Percentiles rank a stretch among this genome's conserved stretches.
These are phyloP conservation scores for Cyphomyrus discorhynchus DNA, from an alignment of 2,113 vertebrate genomes.

Conservation along the genomic window DNA sequence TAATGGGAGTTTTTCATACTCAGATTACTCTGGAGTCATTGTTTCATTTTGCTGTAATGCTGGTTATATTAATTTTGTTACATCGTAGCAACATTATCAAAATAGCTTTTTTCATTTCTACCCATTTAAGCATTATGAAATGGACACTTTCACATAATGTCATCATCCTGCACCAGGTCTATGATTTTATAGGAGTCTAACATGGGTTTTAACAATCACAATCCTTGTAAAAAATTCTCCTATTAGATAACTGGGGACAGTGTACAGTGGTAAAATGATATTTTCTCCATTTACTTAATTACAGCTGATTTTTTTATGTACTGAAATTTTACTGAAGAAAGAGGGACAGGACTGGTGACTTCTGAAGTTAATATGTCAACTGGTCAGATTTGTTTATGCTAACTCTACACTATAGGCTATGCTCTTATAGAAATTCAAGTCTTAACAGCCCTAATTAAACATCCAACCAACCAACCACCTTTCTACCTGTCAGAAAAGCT, in stretches of 20 bases:
- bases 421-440: neutral
- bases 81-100: neutral
- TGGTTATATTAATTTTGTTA: neutral
- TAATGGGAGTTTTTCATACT: neutral
- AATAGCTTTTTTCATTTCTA: neutral
- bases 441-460: neutral
- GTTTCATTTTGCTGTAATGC: neutral
- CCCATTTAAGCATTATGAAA: neutral
- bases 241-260: neutral
- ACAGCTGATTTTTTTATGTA: neutral
- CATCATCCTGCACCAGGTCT: neutral
- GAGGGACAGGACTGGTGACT: neutral
- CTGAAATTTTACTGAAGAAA: neutral
- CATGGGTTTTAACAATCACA: neutral
- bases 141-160: neutral
- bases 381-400: neutral
- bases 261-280: neutral
- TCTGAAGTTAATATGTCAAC: neutral
- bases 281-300: neutral
- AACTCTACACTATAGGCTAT: neutral
- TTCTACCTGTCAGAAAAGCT: neutral
- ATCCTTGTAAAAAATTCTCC: neutral
- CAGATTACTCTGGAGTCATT: neutral
- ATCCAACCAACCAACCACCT: neutral
- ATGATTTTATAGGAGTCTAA: neutral